Evolutionary conservation across 2,113 vertebrate species (phyloP).

Genomic region (Daphoenositta chrysoptera): DNA sequence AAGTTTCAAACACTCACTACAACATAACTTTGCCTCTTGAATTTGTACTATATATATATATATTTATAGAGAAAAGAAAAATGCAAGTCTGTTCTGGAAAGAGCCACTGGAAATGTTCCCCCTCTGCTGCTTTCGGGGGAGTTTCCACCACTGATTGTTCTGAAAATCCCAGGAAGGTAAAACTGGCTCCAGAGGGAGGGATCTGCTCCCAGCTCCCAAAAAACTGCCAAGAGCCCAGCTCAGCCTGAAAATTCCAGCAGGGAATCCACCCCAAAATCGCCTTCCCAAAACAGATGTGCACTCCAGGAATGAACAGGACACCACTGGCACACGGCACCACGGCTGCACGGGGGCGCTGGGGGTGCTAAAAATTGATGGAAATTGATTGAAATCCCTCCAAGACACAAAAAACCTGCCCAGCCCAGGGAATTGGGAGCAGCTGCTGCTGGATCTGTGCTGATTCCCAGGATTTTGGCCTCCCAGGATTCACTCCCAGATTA

Average conservation of each 20-base stretch:
- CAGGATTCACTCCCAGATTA: not conserved
- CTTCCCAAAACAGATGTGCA: not conserved
- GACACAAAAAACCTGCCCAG: not conserved
- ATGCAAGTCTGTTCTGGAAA: conserved; percentile 39
- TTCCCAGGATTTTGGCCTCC: not conserved
- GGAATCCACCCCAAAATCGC: not conserved
- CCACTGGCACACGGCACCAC: not conserved
- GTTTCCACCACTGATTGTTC: not conserved
- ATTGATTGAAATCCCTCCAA: not conserved
- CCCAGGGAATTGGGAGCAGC: not conserved
- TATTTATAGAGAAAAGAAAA: not conserved
- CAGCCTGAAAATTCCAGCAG: not conserved
- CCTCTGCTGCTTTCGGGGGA: not conserved
- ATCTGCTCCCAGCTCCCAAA: not conserved
- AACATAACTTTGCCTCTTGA: not conserved
- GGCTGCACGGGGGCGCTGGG: not conserved
- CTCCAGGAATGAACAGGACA: not conserved
- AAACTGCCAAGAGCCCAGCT: not conserved
- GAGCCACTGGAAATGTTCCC: not conserved
- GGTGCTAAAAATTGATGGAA: not conserved
- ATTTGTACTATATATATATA: not conserved
- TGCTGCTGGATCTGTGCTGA: not conserved
- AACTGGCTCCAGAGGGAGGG: not conserved
- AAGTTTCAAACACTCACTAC: not conserved
- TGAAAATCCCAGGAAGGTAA: not conserved